These are phyloP conservation scores for Stichopus horrens DNA, from an alignment of 53 echinoderm and acorn worm species.

Conservation along the genomic window DNA sequence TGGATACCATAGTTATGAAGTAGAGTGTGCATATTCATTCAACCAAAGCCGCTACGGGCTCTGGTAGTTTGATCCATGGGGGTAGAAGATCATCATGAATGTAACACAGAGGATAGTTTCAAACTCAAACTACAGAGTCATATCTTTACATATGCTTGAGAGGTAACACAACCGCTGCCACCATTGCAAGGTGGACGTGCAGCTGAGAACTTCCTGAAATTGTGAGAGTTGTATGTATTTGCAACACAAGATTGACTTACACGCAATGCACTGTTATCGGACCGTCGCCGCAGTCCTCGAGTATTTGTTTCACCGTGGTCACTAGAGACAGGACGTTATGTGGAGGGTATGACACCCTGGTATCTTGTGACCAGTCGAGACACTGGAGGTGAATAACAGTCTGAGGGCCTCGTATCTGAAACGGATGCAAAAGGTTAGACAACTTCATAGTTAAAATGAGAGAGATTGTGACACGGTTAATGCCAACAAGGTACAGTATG, in stretches of 20 bases:
- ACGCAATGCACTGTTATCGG: conserved; percentile 82
- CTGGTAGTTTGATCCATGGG: too few species aligned
- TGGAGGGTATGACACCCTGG: neutral
- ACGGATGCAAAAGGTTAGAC: too few species aligned
- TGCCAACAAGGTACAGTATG: too few species aligned
- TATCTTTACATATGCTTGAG: too few species aligned
- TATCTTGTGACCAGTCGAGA: conserved; percentile 60
- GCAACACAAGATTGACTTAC: conserved; percentile 48
- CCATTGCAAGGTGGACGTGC: neutral
- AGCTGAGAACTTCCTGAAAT: neutral
- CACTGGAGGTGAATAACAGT: conserved; percentile 66
- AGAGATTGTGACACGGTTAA: too few species aligned
- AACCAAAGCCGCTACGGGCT: too few species aligned
- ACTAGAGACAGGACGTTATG: conserved; percentile 53
- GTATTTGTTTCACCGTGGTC: conserved; percentile 41
- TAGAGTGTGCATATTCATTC: too few species aligned
- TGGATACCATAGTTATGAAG: too few species aligned
- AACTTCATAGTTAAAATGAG: too few species aligned
- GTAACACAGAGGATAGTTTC: too few species aligned
- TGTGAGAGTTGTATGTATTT: neutral
- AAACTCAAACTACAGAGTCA: too few species aligned
- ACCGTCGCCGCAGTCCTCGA: neutral
- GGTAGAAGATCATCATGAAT: too few species aligned
- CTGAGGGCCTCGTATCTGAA: conserved; percentile 21
- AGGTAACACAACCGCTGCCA: neutral